phyloP scores from a whole-genome alignment of 2,888 invertebrate genomes.

The Hololepta plana region DNA sequence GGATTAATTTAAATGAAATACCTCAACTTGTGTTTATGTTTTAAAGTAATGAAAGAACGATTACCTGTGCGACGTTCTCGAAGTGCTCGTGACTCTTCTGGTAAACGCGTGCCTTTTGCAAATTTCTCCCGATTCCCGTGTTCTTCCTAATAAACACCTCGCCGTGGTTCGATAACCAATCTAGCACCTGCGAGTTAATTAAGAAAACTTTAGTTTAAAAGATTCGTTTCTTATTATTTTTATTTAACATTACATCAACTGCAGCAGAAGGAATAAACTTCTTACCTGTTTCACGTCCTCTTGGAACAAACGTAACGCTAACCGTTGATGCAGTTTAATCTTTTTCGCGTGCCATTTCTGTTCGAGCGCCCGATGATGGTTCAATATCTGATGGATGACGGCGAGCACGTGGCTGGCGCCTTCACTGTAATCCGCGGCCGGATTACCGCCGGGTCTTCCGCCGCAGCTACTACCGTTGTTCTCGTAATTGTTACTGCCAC shows the following conservation, averaged over 20 bases:
- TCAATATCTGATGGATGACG: constrained; percentile 90
- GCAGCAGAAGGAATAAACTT: constrained; percentile 1
- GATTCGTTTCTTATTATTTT: background rate
- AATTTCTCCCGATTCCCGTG: constrained; percentile 88
- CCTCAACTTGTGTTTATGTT: too few relatives aligned
- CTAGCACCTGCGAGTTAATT: constrained; percentile 55
- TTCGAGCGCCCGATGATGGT: constrained; percentile 85
- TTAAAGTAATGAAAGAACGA: too few relatives aligned
- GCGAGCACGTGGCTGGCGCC: constrained; percentile 93
- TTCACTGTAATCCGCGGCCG: constrained; percentile 90
- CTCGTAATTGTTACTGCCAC: too few relatives aligned
- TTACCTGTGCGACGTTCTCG: constrained; percentile 92
- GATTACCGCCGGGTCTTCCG: constrained; percentile 50
- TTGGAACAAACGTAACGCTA: constrained; percentile 84
- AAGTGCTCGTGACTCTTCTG: constrained; percentile 98
- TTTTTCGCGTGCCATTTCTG: constrained; percentile 91
- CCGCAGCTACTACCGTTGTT: constrained; percentile 29
- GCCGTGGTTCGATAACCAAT: constrained; percentile 95
- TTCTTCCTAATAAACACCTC: constrained; percentile 94
- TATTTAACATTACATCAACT: background rate
- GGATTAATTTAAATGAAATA: too few relatives aligned
- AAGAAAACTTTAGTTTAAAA: constrained; percentile 1
- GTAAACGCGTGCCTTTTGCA: constrained; percentile 87
- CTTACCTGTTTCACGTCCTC: constrained; percentile 89
- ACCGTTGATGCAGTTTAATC: constrained; percentile 83